phyloP scores from a whole-genome alignment of 2,888 invertebrate genomes.

The Prenolepis imparis region DNA sequence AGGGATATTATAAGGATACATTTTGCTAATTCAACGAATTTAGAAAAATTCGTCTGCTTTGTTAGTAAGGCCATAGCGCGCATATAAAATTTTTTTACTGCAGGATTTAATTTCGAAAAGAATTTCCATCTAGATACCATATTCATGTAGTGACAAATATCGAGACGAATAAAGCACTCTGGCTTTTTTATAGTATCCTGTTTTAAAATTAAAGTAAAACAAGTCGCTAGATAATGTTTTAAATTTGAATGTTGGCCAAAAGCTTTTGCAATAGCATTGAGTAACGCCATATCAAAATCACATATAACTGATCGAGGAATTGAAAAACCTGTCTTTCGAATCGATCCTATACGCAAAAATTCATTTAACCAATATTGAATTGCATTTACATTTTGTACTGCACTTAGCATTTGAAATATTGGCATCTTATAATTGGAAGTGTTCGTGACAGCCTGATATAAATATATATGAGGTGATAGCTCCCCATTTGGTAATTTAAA shows the following conservation, averaged over 20 bases:
- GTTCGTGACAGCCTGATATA: background rate
- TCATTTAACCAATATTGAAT: slow-evolving; percentile 50
- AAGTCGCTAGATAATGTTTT: background rate
- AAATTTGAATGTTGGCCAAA: too few relatives aligned
- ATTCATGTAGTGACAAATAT: slow-evolving; percentile 18
- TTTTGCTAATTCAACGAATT: too few relatives aligned
- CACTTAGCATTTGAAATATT: too few relatives aligned
- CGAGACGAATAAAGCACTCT: too few relatives aligned
- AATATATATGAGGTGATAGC: slow-evolving; percentile 51
- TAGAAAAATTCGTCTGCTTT: background rate
- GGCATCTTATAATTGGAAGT: background rate
- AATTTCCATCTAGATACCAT: slow-evolving; percentile 3
- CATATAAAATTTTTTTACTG: slow-evolving; percentile 21
- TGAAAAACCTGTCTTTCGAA: background rate
- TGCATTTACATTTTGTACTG: background rate
- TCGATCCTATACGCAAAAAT: slow-evolving; percentile 45
- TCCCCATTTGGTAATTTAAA: slow-evolving; percentile 55
- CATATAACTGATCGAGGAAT: background rate
- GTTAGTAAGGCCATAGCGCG: slow-evolving; percentile 14
- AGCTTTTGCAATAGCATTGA: too few relatives aligned
- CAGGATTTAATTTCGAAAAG: background rate
- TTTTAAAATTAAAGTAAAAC: too few relatives aligned
- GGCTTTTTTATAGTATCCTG: too few relatives aligned
- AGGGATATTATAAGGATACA: too few relatives aligned
- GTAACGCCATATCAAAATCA: too few relatives aligned